Conservation (phyloP, 1,140 invertebrate genomes). For the Heterodera schachtii region DNA sequence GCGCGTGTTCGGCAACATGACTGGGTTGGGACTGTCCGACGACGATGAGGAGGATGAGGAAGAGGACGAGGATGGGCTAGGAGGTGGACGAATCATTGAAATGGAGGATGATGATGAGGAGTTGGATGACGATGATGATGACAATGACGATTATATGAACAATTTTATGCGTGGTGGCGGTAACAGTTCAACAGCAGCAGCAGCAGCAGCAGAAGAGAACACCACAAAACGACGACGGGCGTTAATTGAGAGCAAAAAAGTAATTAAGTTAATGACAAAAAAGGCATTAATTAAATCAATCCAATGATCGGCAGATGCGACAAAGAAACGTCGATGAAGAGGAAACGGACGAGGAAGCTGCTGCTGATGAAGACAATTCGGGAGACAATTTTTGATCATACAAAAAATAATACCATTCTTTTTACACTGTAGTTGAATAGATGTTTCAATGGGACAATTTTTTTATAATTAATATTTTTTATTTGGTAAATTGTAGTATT, state of each 20-base stretch:
- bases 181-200: neutral
- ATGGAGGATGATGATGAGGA: slow-evolving; percentile 29
- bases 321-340: slow-evolving; percentile 17
- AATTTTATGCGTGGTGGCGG: neutral
- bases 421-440: neutral
- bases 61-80: slow-evolving; percentile 41
- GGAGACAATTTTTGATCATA: slow-evolving; percentile 19
- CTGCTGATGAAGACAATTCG: slow-evolving; percentile 26
- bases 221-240: neutral
- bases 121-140: slow-evolving; percentile 38
- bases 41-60: slow-evolving; percentile 54
- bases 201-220: neutral
- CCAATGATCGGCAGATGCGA: too few relatives aligned
- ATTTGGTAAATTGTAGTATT: too few relatives aligned
- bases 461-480: too few relatives aligned
- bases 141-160: slow-evolving; percentile 12
- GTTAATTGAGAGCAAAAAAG: too few relatives aligned
- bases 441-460: neutral
- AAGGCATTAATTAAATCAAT: too few relatives aligned
- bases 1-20: slow-evolving; percentile 53
- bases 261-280: too few relatives aligned
- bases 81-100: slow-evolving; percentile 25
- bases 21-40: slow-evolving; percentile 48
- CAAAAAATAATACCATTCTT: neutral
- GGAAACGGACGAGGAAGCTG: slow-evolving; percentile 14